These are phyloP conservation scores for Oryctolagus cuniculus DNA, from an alignment of 2,113 vertebrate genomes.

Conservation along the genomic window mOryCun1.1 NC_091434.1:41059001-41059500, in stretches of 20 bases:
- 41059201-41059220: constrained; percentile 50
- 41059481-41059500: constrained; percentile 49
- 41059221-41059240: constrained; percentile 63
- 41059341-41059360: background rate
- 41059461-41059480: constrained; percentile 30
- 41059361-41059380: constrained; percentile 59
- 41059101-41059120: constrained; percentile 48
- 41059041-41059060: constrained; percentile 57
- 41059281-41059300: constrained; percentile 24
- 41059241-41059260: constrained; percentile 58
- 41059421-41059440: constrained; percentile 61
- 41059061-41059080: constrained; percentile 51
- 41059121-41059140: constrained; percentile 71
- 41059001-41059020: background rate
- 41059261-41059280: constrained; percentile 13
- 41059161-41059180: constrained; percentile 63
- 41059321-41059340: constrained; percentile 64
- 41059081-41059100: constrained; percentile 64
- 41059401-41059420: constrained; percentile 42
- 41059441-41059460: constrained; percentile 59
- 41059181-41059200: constrained; percentile 69
- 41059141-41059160: constrained; percentile 45
- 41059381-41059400: constrained; percentile 48
- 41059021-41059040: background rate
- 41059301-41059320: constrained; percentile 31